Evolutionary conservation across 2,888 invertebrate species (phyloP).

Genomic region (Quadroppia sp.): DNA sequence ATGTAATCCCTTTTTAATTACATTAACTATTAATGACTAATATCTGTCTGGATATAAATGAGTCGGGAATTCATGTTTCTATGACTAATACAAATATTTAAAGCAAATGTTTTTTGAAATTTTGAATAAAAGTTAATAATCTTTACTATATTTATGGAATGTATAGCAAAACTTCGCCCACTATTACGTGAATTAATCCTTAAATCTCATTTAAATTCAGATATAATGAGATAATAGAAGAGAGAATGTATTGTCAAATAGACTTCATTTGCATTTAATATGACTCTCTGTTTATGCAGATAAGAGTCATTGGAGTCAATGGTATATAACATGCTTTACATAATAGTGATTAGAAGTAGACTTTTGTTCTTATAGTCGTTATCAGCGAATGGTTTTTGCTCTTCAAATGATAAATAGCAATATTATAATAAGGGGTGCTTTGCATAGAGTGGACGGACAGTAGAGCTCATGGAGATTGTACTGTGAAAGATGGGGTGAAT

Average conservation of each 20-base stretch:
- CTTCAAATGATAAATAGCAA: not conserved
- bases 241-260: not conserved
- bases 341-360: not conserved
- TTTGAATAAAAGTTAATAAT: not conserved
- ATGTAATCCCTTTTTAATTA: slow-evolving; percentile 28
- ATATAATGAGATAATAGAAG: not conserved
- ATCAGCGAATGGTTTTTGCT: slow-evolving; percentile 13
- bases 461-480: not conserved
- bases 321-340: slow-evolving; percentile 14
- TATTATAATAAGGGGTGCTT: slow-evolving; percentile 13
- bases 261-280: slow-evolving; percentile 1
- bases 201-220: not conserved
- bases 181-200: not conserved
- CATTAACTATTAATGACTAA: slow-evolving; percentile 34
- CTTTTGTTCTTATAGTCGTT: not conserved
- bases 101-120: not conserved
- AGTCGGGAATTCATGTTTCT: not conserved
- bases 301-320: not conserved
- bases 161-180: not conserved
- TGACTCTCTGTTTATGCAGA: not conserved
- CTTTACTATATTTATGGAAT: not conserved
- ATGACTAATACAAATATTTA: not conserved
- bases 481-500: slow-evolving; percentile 16
- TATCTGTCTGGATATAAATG: not conserved
- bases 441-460: not conserved